These are phyloP conservation scores for Cassiopea andromeda DNA, from an alignment of 30 jellyfish, hydroid and myxozoan genomes.

Conservation along the genomic window DNA sequence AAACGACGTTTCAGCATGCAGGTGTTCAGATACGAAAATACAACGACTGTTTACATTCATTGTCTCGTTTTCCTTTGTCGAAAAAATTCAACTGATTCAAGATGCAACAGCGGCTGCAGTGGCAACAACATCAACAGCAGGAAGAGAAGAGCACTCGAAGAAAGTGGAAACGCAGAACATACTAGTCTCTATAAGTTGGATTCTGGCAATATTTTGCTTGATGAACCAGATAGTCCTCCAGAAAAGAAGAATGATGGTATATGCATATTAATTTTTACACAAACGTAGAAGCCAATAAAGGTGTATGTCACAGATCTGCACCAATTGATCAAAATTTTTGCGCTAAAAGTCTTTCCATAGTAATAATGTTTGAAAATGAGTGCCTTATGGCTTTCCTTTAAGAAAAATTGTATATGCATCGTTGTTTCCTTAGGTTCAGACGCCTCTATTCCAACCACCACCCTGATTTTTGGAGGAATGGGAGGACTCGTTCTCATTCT, in stretches of 20 bases:
- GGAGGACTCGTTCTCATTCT: neutral
- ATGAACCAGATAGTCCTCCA: neutral
- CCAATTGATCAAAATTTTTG: too few species aligned
- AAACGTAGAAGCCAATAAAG: too few species aligned
- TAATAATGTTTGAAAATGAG: too few species aligned
- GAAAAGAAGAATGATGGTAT: neutral
- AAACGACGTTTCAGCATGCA: constrained; percentile 15
- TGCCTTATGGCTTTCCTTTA: too few species aligned
- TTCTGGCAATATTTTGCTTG: neutral
- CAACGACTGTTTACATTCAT: constrained; percentile 14
- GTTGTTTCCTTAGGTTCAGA: neutral
- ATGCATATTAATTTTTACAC: too few species aligned
- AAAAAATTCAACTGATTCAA: neutral
- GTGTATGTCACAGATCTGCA: too few species aligned
- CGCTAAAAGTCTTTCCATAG: too few species aligned
- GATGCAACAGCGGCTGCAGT: constrained; percentile 6
- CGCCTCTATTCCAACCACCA: neutral
- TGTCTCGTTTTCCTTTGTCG: constrained; percentile 23
- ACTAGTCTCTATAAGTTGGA: neutral
- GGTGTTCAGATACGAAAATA: neutral
- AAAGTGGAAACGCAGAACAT: neutral
- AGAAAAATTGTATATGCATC: too few species aligned
- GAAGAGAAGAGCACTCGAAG: constrained; percentile 2
- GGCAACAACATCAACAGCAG: constrained; percentile 1
- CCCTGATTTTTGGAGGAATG: neutral